These are phyloP conservation scores for Tyrannus savana DNA, from an alignment of 2,113 vertebrate genomes.

Conservation along the genomic window DNA sequence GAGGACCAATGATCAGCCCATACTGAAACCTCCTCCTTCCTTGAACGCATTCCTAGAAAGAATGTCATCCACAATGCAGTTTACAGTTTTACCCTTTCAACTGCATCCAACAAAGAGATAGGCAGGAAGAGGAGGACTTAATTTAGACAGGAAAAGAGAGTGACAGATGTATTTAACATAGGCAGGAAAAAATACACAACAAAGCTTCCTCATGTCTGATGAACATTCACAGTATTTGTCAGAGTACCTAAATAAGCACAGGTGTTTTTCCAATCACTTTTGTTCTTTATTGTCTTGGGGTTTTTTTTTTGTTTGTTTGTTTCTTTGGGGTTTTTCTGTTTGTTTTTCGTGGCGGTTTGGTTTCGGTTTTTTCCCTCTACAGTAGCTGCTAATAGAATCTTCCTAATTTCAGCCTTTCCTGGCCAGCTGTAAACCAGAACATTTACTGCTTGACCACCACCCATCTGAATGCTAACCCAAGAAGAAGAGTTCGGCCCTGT, in stretches of 20 bases:
- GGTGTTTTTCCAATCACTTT: neutral
- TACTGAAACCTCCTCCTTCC: neutral
- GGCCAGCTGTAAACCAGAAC: neutral
- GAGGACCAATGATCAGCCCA: neutral
- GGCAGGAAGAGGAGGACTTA: neutral
- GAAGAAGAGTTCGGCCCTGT: neutral
- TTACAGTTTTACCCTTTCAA: neutral
- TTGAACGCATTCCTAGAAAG: neutral
- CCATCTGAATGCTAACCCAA: neutral
- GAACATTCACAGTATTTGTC: neutral
- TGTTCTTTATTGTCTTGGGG: neutral
- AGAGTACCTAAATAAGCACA: neutral
- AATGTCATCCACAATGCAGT: neutral
- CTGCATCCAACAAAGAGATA: neutral
- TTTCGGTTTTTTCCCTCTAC: neutral
- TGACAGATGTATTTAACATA: neutral
- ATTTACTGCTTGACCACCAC: neutral
- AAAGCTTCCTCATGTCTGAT: neutral
- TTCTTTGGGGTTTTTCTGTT: too few relatives aligned
- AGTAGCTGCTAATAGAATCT: neutral
- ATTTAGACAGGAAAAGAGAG: neutral
- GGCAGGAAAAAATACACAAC: fast-evolving
- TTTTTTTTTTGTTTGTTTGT: too few relatives aligned
- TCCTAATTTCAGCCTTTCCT: neutral
- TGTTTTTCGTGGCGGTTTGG: too few relatives aligned